A percentile compares a stretch with the other conserved stretches of the same genome.
These are phyloP conservation scores for Canis aureus DNA, from an alignment of 2,113 vertebrate genomes.

Conservation along the genomic window DNA sequence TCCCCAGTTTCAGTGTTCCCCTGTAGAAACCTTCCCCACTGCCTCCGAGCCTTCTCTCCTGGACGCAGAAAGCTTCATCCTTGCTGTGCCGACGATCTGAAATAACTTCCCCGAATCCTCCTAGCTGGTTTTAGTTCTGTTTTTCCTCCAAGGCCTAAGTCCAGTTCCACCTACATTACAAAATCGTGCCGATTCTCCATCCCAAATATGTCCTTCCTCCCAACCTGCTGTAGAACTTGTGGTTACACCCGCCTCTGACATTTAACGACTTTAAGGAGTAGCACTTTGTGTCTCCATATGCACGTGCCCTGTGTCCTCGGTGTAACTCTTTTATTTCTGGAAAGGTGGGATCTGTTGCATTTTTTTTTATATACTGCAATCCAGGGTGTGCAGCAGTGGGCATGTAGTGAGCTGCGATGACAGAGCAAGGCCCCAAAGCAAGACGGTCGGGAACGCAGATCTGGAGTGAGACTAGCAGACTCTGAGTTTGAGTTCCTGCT, in stretches of 20 bases:
- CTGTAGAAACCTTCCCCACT: background rate
- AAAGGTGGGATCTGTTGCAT: background rate
- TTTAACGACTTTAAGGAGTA: background rate
- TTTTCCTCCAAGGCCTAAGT: background rate
- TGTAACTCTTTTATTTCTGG: conserved; percentile 10
- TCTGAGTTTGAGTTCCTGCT: background rate
- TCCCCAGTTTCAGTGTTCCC: background rate
- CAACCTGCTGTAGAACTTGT: background rate
- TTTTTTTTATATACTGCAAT: background rate
- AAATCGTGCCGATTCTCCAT: background rate
- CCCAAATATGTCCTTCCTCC: background rate
- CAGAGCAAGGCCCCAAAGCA: background rate
- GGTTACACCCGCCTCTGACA: background rate
- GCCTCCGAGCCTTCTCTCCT: background rate
- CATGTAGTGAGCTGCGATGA: background rate
- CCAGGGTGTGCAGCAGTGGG: background rate
- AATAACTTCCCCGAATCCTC: background rate
- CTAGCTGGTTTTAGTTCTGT: background rate
- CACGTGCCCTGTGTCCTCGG: background rate
- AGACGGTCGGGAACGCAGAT: background rate
- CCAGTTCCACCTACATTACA: background rate
- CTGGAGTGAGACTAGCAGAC: background rate
- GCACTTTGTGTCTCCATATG: background rate
- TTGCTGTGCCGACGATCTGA: background rate
- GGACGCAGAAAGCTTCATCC: background rate